Percentiles rank a stretch among this genome's conserved stretches.
phyloP scores from a whole-genome alignment of 2,797 vertebrate genomes.

The Margarornis squamiger region DNA sequence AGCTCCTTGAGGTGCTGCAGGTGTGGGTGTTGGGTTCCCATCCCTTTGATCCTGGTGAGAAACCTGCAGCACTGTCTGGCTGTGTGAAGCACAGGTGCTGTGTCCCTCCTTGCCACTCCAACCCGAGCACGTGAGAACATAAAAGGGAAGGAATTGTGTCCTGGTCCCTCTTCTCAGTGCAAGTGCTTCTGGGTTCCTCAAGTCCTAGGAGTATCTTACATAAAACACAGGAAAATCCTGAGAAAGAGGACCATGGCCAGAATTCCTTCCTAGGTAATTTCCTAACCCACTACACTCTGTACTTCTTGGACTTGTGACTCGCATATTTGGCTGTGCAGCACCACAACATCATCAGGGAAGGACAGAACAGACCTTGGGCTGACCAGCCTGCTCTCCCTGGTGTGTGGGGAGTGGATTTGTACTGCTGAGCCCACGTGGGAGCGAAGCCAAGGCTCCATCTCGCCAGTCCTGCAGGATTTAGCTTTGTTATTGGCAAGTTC shows the following conservation, averaged over 20 bases:
- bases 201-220: accelerated
- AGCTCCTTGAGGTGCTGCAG: not conserved
- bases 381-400: not conserved
- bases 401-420: not conserved
- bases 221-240: not conserved
- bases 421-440: not conserved
- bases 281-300: not conserved
- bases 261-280: not conserved
- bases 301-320: not conserved
- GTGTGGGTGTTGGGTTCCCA: not conserved
- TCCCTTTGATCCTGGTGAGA: not conserved
- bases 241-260: not conserved
- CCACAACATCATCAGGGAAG: not conserved
- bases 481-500: not conserved
- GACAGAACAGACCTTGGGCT: not conserved
- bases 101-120: not conserved
- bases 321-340: not conserved
- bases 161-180: not conserved
- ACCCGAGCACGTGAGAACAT: not conserved
- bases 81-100: not conserved
- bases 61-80: not conserved
- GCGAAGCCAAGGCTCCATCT: not conserved
- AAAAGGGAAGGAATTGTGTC: not conserved
- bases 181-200: not conserved
- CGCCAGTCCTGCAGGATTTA: not conserved